Percentiles rank a stretch among this genome's conserved stretches.
Conservation (phyloP, 2,888 invertebrate genomes). For the Xanthorhoe designata region DNA sequence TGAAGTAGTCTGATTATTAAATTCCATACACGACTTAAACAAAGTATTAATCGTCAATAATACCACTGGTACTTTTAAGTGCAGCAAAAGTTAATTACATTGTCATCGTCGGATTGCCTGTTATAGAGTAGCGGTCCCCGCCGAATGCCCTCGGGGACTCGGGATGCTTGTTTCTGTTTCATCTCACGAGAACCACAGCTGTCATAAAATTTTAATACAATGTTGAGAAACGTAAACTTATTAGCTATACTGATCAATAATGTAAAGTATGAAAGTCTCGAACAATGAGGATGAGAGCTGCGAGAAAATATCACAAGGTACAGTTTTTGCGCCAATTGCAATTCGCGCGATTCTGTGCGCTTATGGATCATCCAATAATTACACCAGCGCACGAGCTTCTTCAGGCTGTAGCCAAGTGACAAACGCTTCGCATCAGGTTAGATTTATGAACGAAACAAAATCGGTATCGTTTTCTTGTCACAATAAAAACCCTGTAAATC, state of each 20-base stretch:
- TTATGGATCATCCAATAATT: constrained; percentile 35
- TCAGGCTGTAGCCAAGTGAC: neutral
- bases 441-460: constrained; percentile 10
- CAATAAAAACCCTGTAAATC: constrained; percentile 23
- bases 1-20: constrained; percentile 62
- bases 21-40: constrained; percentile 65
- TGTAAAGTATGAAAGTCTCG: constrained; percentile 69
- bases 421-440: neutral
- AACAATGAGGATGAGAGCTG: constrained; percentile 77
- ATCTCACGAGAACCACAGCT: constrained; percentile 61
- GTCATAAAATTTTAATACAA: constrained; percentile 51
- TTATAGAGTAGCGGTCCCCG: constrained; percentile 44
- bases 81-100: constrained; percentile 65
- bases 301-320: constrained; percentile 67
- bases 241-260: constrained; percentile 61
- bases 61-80: constrained; percentile 39
- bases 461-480: constrained; percentile 11
- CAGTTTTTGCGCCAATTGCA: constrained; percentile 56
- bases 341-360: constrained; percentile 34
- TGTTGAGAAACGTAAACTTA: constrained; percentile 74
- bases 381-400: constrained; percentile 15
- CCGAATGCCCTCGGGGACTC: constrained; percentile 45
- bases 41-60: constrained; percentile 54
- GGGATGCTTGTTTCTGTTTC: constrained; percentile 44
- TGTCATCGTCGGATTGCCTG: constrained; percentile 59